A percentile compares a stretch with the other conserved stretches of the same genome.
Evolutionary conservation across 2,113 vertebrate species (phyloP).

Genomic region (Tragelaphus imberbis): DNA sequence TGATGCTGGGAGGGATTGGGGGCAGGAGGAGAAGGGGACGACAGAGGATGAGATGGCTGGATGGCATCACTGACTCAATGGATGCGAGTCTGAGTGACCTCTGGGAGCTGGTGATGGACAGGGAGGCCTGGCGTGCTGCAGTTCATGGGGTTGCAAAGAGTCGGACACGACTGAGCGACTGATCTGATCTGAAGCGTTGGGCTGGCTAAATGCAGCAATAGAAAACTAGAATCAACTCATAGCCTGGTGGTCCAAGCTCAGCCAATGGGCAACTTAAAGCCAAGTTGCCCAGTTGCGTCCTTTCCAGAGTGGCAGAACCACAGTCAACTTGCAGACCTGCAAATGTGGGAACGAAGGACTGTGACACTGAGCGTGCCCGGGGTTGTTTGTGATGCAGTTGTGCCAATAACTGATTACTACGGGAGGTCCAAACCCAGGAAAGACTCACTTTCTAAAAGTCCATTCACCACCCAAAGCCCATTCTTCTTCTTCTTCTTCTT

Average conservation of each 20-base stretch:
- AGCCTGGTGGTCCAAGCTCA: background rate
- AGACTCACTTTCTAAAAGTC: background rate
- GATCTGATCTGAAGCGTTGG: too few species aligned
- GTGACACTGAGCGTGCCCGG: accelerated
- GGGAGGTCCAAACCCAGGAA: background rate
- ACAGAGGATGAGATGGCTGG: too few species aligned
- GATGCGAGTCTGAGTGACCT: too few species aligned
- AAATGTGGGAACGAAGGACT: background rate
- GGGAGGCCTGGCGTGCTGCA: too few species aligned
- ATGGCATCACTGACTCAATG: too few species aligned
- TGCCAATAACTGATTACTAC: background rate
- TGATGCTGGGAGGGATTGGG: too few species aligned
- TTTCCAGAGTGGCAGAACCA: background rate
- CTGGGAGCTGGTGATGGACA: too few species aligned
- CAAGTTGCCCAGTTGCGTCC: background rate
- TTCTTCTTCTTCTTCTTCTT: background rate
- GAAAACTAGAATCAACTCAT: background rate
- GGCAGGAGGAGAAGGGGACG: too few species aligned
- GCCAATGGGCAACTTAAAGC: background rate
- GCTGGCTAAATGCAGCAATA: background rate
- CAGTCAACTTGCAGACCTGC: background rate
- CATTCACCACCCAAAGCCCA: background rate
- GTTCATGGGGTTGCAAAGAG: too few species aligned
- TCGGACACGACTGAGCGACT: too few species aligned
- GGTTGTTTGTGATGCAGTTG: background rate